phyloP scores from a whole-genome alignment of 2,797 vertebrate genomes.

The Clarias fuscus region DNA sequence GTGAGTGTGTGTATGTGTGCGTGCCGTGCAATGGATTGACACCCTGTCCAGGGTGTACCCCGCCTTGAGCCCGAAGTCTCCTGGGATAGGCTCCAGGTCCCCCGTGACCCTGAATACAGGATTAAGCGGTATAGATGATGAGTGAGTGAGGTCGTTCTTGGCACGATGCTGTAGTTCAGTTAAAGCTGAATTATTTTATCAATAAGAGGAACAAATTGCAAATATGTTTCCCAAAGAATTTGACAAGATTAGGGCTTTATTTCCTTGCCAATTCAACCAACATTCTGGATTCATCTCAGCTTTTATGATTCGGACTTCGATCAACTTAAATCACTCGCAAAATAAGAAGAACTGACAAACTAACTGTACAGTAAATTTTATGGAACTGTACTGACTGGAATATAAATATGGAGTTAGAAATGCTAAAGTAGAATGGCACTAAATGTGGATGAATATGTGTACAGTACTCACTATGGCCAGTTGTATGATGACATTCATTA shows the following conservation, averaged over 20 bases:
- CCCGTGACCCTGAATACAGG: no score
- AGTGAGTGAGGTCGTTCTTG: background rate
- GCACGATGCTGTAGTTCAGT: background rate
- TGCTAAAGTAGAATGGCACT: background rate
- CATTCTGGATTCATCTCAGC: background rate
- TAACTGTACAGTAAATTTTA: background rate
- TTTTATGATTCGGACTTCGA: no score
- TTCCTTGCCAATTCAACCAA: background rate
- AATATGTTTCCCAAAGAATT: background rate
- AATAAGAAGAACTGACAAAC: background rate
- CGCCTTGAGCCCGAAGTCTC: no score
- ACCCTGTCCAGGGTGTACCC: no score
- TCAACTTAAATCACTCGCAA: no score
- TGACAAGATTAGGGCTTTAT: background rate
- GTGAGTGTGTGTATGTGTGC: no score
- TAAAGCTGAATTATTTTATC: background rate
- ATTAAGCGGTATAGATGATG: no score
- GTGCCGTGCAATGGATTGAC: no score
- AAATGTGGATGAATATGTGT: background rate
- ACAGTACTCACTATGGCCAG: background rate
- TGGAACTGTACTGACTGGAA: no score
- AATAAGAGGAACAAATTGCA: background rate
- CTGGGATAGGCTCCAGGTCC: no score
- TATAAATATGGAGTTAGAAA: background rate
- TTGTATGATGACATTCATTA: no score